phyloP scores from a whole-genome alignment of 2,113 vertebrate genomes.

The Oryzias celebensis region DNA sequence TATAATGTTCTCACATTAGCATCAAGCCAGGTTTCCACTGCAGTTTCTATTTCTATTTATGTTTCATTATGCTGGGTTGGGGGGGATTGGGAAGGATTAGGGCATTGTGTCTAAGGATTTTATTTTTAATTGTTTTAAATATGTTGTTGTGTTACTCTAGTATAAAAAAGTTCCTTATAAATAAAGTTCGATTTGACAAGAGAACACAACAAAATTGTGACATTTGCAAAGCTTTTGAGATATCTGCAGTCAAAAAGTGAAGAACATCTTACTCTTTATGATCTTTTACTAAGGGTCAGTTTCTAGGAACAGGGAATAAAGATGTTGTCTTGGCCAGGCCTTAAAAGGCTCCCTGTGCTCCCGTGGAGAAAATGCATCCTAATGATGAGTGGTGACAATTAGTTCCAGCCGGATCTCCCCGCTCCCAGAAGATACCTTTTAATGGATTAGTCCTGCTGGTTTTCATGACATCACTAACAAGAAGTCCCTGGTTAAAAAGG shows the following conservation, averaged over 20 bases:
- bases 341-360: conserved; percentile 38
- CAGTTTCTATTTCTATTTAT: no score
- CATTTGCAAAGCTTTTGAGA: not conserved
- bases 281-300: conserved; percentile 1
- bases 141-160: no score
- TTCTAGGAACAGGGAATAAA: conserved; percentile 24
- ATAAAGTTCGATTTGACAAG: no score
- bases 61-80: no score
- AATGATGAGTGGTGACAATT: conserved; percentile 52
- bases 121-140: no score
- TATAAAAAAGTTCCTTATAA: no score
- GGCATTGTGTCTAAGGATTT: no score
- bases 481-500: conserved; percentile 19
- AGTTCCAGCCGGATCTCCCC: conserved; percentile 35
- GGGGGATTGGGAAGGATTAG: no score
- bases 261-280: not conserved
- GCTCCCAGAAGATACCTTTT: conserved; percentile 29
- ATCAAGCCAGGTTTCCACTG: no score
- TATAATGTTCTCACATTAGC: no score
- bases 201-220: no score
- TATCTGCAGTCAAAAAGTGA: not conserved
- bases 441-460: conserved; percentile 52
- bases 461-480: conserved; percentile 35
- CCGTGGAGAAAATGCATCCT: conserved; percentile 26
- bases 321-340: conserved; percentile 17